Conservation (phyloP, 2,113 vertebrate genomes). For the Sinocyclocheilus anophthalmus region DNA sequence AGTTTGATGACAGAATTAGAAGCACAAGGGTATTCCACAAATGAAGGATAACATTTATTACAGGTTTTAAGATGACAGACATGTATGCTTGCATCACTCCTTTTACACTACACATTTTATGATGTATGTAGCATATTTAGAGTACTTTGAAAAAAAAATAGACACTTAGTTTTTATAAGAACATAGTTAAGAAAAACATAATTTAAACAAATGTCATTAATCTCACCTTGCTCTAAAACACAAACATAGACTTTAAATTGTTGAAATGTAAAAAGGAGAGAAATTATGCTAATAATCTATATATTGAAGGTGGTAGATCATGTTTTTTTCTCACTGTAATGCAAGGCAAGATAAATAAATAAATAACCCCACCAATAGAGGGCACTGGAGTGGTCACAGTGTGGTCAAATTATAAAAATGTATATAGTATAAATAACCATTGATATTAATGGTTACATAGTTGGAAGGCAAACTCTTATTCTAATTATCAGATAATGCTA, state of each 20-base stretch:
- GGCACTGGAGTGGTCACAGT: constrained; percentile 43
- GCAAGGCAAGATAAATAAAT: background rate
- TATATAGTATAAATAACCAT: background rate
- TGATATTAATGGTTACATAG: background rate
- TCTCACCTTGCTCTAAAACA: too few relatives aligned
- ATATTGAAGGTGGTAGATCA: background rate
- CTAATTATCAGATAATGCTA: background rate
- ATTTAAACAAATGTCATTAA: background rate
- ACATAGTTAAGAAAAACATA: background rate
- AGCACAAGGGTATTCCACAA: background rate
- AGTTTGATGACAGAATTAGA: background rate
- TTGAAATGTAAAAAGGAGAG: background rate
- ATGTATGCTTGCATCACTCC: background rate
- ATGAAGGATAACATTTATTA: background rate
- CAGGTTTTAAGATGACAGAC: background rate
- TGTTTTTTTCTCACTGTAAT: background rate
- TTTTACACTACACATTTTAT: background rate
- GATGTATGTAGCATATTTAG: background rate
- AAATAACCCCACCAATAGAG: constrained; percentile 47
- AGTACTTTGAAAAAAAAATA: background rate
- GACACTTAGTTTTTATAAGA: background rate
- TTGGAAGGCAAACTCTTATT: background rate
- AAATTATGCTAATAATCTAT: background rate
- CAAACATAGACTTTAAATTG: background rate
- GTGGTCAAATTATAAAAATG: constrained; percentile 2